Conservation (phyloP, 2,888 invertebrate genomes). For the Sinhomidia bicolor region DNA sequence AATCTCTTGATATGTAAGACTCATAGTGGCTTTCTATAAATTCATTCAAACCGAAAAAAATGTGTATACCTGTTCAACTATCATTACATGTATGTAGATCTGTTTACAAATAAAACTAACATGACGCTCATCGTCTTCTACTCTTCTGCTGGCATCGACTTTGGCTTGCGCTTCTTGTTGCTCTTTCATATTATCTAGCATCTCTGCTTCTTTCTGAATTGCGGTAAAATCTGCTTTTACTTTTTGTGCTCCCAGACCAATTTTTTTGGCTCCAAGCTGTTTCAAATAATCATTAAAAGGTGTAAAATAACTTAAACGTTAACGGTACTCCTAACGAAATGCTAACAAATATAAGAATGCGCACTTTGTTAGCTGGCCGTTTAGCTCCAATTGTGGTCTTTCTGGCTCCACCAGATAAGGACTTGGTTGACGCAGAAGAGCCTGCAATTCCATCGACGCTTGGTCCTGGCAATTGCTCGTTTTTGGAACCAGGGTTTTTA, state of each 20-base stretch:
- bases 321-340: too few relatives aligned
- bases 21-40: slow-evolving; percentile 82
- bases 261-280: slow-evolving; percentile 92
- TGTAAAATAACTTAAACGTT: background rate
- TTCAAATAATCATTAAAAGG: too few relatives aligned
- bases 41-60: background rate
- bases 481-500: slow-evolving; percentile 72
- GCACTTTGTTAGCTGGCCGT: slow-evolving; percentile 88
- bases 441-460: slow-evolving; percentile 82
- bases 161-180: slow-evolving; percentile 80
- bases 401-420: slow-evolving; percentile 82
- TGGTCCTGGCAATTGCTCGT: slow-evolving; percentile 81
- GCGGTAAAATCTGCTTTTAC: slow-evolving; percentile 97
- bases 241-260: slow-evolving; percentile 96
- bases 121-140: slow-evolving; percentile 86
- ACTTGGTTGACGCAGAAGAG: slow-evolving; percentile 80
- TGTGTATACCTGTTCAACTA: too few relatives aligned
- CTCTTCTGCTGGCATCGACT: slow-evolving; percentile 80
- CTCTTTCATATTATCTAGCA: slow-evolving; percentile 89
- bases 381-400: slow-evolving; percentile 89
- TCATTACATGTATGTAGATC: too few relatives aligned
- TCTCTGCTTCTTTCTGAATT: slow-evolving; percentile 93
- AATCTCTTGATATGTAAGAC: slow-evolving; percentile 90
- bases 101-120: slow-evolving; percentile 33
- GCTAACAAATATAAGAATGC: too few relatives aligned